Evolutionary conservation across 2,888 invertebrate species (phyloP).

Genomic region (Diplolepis rosae): DNA sequence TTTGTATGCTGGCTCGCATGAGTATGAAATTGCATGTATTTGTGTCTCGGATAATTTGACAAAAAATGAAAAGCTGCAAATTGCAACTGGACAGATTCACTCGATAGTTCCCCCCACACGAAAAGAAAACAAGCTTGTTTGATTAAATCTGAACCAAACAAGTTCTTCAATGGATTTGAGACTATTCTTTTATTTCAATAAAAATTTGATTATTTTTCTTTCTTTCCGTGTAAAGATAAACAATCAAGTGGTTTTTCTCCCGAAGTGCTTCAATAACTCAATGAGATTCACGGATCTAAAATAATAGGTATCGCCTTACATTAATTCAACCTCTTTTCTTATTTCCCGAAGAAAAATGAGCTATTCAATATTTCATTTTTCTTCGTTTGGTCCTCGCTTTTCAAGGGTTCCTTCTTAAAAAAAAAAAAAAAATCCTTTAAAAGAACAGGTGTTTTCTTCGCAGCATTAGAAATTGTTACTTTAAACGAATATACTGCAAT

Average conservation of each 20-base stretch:
- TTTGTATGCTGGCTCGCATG: slow-evolving; percentile 42
- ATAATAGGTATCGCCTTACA: not conserved
- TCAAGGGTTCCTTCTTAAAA: no score
- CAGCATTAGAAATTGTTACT: no score
- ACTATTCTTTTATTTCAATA: not conserved
- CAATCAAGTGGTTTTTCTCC: not conserved
- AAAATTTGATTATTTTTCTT: not conserved
- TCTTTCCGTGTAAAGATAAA: not conserved
- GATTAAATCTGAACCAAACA: not conserved
- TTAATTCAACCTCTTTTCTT: not conserved
- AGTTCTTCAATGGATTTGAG: not conserved
- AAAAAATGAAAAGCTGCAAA: slow-evolving; percentile 28
- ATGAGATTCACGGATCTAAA: slow-evolving; percentile 4
- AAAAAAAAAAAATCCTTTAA: no score
- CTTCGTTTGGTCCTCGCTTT: not conserved
- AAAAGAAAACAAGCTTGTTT: not conserved
- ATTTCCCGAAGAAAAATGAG: not conserved
- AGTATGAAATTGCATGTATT: slow-evolving; percentile 37
- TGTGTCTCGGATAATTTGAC: slow-evolving; percentile 32
- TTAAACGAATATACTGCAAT: no score
- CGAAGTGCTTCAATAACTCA: slow-evolving; percentile 18
- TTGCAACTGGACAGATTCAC: slow-evolving; percentile 26
- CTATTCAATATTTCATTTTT: not conserved
- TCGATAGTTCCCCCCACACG: not conserved
- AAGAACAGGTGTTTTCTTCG: no score